Evolutionary conservation across 2,888 invertebrate genomes (phyloP).

Genomic region (Cataglyphis livida): DNA sequence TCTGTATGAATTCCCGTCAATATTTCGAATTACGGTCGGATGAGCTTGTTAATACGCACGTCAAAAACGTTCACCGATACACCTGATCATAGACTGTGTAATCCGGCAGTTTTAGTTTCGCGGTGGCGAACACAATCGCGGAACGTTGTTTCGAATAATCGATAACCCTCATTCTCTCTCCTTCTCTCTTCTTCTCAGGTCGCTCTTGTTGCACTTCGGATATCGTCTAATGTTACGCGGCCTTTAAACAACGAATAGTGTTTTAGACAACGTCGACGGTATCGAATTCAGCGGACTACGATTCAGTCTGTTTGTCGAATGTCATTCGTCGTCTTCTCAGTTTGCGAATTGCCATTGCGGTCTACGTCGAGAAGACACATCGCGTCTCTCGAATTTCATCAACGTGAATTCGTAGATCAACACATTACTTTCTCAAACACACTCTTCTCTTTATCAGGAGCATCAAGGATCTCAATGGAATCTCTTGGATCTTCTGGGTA

Average conservation of each 20-base stretch:
- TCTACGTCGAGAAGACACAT: neutral
- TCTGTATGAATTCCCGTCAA: neutral
- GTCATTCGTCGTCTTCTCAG: neutral
- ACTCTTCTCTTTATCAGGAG: neutral
- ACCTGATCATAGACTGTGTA: conserved; percentile 8
- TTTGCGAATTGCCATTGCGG: conserved; percentile 1
- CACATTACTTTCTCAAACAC: neutral
- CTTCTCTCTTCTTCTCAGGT: neutral
- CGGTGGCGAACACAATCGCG: conserved; percentile 6
- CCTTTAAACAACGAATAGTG: neutral
- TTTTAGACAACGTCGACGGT: conserved; percentile 8
- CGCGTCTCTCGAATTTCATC: neutral
- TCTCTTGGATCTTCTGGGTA: neutral
- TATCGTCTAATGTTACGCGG: conserved; percentile 32
- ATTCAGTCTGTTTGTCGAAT: neutral
- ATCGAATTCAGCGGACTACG: conserved; percentile 15
- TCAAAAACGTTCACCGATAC: neutral
- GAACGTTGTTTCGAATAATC: conserved; percentile 27
- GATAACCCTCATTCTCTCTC: conserved; percentile 13
- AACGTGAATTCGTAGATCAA: neutral
- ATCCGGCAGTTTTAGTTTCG: conserved; percentile 27
- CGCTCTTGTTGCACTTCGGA: neutral
- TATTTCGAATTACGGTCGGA: conserved; percentile 27
- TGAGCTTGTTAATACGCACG: conserved; percentile 22
- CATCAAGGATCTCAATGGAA: neutral